A percentile compares a stretch with the other conserved stretches of the same genome.
Evolutionary conservation across 2,113 vertebrate genomes (phyloP).

Genomic region (Leptobrachium ailaonicum): DNA sequence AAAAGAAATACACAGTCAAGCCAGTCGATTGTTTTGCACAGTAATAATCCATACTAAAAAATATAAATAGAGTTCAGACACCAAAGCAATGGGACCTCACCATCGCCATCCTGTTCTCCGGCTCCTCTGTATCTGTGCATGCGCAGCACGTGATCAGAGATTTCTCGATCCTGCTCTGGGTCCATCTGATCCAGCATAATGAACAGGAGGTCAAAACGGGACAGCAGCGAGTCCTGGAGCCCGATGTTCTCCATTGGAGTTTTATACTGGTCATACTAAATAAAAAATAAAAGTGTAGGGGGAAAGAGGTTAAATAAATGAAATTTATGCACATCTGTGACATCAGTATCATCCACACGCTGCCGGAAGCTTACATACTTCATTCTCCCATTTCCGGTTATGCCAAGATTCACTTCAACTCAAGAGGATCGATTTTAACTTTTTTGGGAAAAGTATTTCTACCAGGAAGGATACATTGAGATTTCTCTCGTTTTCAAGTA

Average conservation of each 20-base stretch:
- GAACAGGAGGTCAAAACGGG: slow-evolving; percentile 95
- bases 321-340: too few species aligned
- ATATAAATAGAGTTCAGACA: too few species aligned
- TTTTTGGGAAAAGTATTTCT: too few species aligned
- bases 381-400: too few species aligned
- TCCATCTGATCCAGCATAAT: slow-evolving; percentile 98
- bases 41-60: background rate
- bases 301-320: too few species aligned
- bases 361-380: too few species aligned
- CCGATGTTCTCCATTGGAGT: slow-evolving; percentile 99
- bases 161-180: slow-evolving; percentile 87
- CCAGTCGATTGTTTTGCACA: background rate
- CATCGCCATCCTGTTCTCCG: slow-evolving; percentile 88
- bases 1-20: background rate
- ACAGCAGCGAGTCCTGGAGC: slow-evolving; percentile 93
- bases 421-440: too few species aligned
- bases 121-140: slow-evolving; percentile 93
- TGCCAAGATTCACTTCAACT: too few species aligned
- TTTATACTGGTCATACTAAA: slow-evolving; percentile 98
- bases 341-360: too few species aligned
- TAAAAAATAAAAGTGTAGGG: background rate
- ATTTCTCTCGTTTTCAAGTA: too few species aligned
- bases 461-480: too few species aligned
- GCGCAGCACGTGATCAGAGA: slow-evolving; percentile 92
- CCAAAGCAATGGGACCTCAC: slow-evolving; percentile 63